Evolutionary conservation across 2,113 vertebrate species (phyloP).

Genomic region (Bubo scandiacus): DNA sequence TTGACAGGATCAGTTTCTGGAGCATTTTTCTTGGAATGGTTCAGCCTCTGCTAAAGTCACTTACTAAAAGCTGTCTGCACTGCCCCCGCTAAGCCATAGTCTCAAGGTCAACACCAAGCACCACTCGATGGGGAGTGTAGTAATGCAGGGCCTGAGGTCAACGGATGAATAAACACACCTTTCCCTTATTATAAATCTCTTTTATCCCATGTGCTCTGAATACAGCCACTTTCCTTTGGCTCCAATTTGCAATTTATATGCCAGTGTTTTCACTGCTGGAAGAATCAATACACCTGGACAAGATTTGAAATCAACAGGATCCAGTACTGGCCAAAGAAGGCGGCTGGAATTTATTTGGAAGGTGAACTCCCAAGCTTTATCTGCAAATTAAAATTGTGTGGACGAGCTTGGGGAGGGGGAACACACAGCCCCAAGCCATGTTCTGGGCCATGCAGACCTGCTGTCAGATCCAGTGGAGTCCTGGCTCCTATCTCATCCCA

Average conservation of each 20-base stretch:
- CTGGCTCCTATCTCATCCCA: background rate
- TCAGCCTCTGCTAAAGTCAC: background rate
- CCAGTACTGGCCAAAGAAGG: background rate
- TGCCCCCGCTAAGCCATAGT: background rate
- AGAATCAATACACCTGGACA: conserved; percentile 14
- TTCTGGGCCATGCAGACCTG: background rate
- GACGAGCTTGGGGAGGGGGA: background rate
- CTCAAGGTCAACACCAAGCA: background rate
- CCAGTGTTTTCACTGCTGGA: background rate
- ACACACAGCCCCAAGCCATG: background rate
- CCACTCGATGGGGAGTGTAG: background rate
- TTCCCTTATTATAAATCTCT: background rate
- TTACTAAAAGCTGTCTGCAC: background rate
- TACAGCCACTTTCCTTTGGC: background rate
- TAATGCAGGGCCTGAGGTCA: conserved; percentile 8
- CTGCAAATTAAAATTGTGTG: background rate
- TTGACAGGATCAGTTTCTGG: background rate
- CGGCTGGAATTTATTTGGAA: background rate
- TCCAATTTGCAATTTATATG: conserved; percentile 3
- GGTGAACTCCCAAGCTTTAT: background rate
- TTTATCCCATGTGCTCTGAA: background rate
- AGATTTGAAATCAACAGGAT: background rate
- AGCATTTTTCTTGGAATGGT: background rate
- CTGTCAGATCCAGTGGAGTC: background rate
- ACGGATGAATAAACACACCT: background rate